Evolutionary conservation across 2,797 vertebrate species (phyloP).

Genomic region (Setipinna tenuifilis): DNA sequence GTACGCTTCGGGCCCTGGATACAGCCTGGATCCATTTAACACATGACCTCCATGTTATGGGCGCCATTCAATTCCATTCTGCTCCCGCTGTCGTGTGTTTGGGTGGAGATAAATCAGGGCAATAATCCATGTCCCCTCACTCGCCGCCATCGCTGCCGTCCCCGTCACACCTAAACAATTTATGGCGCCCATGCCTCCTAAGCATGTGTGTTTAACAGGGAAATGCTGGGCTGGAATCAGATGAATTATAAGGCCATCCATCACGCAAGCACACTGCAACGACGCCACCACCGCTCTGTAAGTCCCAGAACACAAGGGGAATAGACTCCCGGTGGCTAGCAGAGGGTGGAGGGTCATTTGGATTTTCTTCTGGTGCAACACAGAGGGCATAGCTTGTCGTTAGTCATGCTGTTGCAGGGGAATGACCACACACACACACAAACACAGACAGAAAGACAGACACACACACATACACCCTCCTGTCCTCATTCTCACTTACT

Average conservation of each 20-base stretch:
- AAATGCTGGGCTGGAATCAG: slow-evolving; percentile 70
- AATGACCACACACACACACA: neutral
- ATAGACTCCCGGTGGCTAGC: neutral
- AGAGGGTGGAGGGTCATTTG: neutral
- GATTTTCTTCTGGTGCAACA: neutral
- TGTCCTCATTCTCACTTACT: too few species aligned
- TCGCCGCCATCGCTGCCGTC: too few species aligned
- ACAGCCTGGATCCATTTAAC: neutral
- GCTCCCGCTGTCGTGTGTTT: neutral
- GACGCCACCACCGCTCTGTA: neutral
- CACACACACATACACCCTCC: neutral
- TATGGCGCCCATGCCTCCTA: slow-evolving; percentile 63
- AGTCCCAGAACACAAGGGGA: neutral
- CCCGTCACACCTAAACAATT: slow-evolving; percentile 49
- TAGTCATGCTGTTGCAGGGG: neutral
- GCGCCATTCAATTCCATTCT: neutral
- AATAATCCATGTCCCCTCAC: slow-evolving; percentile 41
- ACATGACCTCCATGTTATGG: neutral
- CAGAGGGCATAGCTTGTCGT: neutral
- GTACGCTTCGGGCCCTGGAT: neutral
- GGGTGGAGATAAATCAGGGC: slow-evolving; percentile 23
- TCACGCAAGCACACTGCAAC: slow-evolving; percentile 50
- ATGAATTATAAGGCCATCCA: slow-evolving; percentile 71
- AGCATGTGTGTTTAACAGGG: slow-evolving; percentile 67
- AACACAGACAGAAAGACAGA: neutral